Base-by-base conservation (phyloP, 2,113 vertebrate species). In the Pipra filicauda region DNA sequence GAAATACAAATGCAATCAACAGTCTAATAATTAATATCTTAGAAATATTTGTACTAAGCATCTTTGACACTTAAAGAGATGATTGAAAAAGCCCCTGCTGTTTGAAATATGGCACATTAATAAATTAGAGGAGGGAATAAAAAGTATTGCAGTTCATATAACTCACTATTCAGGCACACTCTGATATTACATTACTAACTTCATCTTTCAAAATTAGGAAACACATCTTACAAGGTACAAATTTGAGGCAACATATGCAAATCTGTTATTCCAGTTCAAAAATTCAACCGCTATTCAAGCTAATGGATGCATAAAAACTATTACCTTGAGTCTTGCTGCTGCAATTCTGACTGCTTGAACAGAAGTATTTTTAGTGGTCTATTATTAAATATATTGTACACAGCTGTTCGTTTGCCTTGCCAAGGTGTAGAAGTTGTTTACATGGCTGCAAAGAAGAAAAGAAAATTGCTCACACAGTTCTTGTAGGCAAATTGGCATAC, bases 1-100 rank as follows among this genome's bases (percentile, higher is more conserved):
- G 13, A 94, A 96, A 84, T 87, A 87, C 51, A 90, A 92, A 90
- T 46, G 66, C 35, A 93, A 92, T 48, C 41, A 61, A 51, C 84
- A 78, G 26, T 48, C 37, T 39, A 85, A 49, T 84, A 91, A 89
- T 86, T 94, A 91, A 58, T 59, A 94, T 43, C 21, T 88, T 88
- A 67, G 41, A 83, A 44, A 76, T 39, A 30, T 89, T 95, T 89
- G 43, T 61, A 71, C 20, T 73, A 44, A 94, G 82, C 84, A 92
- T 89, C 74, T 92, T 89, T 51, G 19, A 72, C 39, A 84, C 28
- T 91, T 69, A 74, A 65, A 79, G 80, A 90, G 62, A 72, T 80
- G 86, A 95, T 4, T 91, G 78, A 85, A 52, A 75, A 95, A 88
- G 14, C 49, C 52, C 65, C 52, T 67, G 37, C 71, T 81, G 89